Evolutionary conservation across 1,140 invertebrate species (phyloP).

Genomic region (Drosophila mojavensis): DNA sequence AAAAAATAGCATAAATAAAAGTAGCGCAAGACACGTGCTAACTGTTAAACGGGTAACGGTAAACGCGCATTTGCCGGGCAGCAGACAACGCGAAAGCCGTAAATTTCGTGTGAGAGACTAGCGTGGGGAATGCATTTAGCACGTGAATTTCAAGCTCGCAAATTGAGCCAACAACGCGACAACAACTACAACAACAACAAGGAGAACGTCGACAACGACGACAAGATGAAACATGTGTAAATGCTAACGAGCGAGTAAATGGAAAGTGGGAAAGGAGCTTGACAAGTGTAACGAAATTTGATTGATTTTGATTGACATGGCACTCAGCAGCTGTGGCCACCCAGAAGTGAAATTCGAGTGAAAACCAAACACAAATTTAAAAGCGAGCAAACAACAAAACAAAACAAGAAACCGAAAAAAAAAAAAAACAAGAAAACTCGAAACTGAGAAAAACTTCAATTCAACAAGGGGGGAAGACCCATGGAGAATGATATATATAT

Average conservation of each 20-base stretch:
- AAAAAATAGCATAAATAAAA: background rate
- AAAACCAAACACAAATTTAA: constrained; percentile 17
- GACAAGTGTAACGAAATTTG: constrained; percentile 48
- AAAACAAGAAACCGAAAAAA: background rate
- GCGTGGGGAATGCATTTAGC: constrained; percentile 14
- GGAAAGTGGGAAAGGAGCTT: background rate
- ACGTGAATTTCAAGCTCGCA: constrained; percentile 55
- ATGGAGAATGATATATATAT: background rate
- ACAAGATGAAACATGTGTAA: constrained; percentile 66
- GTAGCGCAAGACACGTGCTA: constrained; percentile 2
- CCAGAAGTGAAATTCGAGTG: constrained; percentile 39
- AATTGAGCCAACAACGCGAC: constrained; percentile 38
- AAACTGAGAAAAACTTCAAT: constrained; percentile 6
- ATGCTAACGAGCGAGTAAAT: constrained; percentile 56
- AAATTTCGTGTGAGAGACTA: constrained; percentile 18
- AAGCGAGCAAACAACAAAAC: background rate
- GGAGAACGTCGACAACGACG: background rate
- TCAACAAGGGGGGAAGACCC: background rate
- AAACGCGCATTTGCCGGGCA: constrained; percentile 12
- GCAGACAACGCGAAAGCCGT: constrained; percentile 7
- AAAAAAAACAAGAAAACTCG: constrained; percentile 3
- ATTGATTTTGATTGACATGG: constrained; percentile 80
- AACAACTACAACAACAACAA: constrained; percentile 6
- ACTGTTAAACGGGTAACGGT: background rate
- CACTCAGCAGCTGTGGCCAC: constrained; percentile 57